Percentiles rank a stretch among this genome's conserved stretches.
phyloP scores from a whole-genome alignment of 2,113 vertebrate species.

The Heliornis fulica region DNA sequence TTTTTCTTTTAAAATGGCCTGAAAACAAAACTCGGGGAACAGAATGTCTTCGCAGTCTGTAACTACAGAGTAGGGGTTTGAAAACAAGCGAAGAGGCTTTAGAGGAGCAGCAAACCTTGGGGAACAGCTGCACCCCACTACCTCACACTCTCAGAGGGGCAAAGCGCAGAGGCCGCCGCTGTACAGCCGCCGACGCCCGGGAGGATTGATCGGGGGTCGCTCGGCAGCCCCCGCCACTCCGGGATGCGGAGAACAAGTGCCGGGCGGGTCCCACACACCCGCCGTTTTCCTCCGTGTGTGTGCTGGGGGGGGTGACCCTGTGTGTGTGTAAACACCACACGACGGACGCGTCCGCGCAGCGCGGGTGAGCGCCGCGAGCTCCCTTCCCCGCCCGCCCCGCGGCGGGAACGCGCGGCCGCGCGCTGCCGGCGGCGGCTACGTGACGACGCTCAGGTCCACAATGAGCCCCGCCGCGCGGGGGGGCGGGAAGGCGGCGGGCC shows the following conservation, averaged over 20 bases:
- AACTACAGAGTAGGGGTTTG: too few relatives aligned
- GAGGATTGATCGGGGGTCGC: neutral
- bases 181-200: neutral
- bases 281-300: neutral
- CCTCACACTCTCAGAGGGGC: too few relatives aligned
- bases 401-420: neutral
- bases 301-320: too few relatives aligned
- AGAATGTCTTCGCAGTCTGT: rapidly evolving
- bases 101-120: neutral
- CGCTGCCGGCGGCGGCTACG: slow-evolving; percentile 5
- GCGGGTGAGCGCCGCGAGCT: too few relatives aligned
- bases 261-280: neutral
- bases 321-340: too few relatives aligned
- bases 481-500: neutral
- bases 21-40: neutral
- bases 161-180: too few relatives aligned
- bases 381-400: neutral
- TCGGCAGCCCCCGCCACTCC: neutral
- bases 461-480: neutral
- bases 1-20: neutral
- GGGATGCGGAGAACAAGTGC: too few relatives aligned
- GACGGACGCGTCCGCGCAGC: too few relatives aligned
- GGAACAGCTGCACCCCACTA: too few relatives aligned
- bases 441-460: slow-evolving; percentile 50
- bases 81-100: rapidly evolving